Evolutionary conservation across 2,888 invertebrate species (phyloP), one percentile per base, ranked within the genome.

Genomic region (Hypselothyrea guttata): DNA sequence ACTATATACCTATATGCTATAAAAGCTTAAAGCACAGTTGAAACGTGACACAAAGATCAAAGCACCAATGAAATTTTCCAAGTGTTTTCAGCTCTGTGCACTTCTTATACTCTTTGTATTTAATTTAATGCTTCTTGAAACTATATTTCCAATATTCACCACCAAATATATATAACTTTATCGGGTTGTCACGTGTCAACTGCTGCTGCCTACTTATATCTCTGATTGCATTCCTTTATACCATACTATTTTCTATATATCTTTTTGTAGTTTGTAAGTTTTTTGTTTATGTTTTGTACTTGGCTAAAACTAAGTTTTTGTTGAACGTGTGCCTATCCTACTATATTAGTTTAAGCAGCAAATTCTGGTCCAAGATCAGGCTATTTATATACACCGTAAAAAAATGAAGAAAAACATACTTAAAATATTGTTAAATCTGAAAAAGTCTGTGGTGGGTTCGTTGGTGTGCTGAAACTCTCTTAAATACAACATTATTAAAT

Each of bases 331-430:
- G 55, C 54, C 61, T 67, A 67, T 60, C 42, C 61, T 53, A n/a
- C 18, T n/a, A n/a, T n/a, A n/a, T n/a, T 67, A 63, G 58, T 31
- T 54, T 68, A 63, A 83, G 57, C 52, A 40, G 34, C 18, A 35
- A 62, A 52, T 38, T n/a, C n/a, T 9, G 85, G 78, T 78, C 83
- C 48, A 54, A 69, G 78, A 78, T 85, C 83, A 51, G 30, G 47
- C 45, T 74, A 68, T 73, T 69, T 68, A 59, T 56, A n/a, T n/a
- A n/a, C 58, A 16, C 51, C 46, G 18, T 45, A 30, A 44, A 42
- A 51, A 16, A 38, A 34, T 15, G 18, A 22, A 28, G 9, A 28
- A 35, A 49, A 16, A 42, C 11, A 46, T 34, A 31, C 13, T 60
- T 40, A 35, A 37, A n/a, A 31, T 33, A n/a, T 54, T 27, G 37